phyloP scores from a whole-genome alignment of 2,797 vertebrate species.

The Cyprinodon diabolis region DNA sequence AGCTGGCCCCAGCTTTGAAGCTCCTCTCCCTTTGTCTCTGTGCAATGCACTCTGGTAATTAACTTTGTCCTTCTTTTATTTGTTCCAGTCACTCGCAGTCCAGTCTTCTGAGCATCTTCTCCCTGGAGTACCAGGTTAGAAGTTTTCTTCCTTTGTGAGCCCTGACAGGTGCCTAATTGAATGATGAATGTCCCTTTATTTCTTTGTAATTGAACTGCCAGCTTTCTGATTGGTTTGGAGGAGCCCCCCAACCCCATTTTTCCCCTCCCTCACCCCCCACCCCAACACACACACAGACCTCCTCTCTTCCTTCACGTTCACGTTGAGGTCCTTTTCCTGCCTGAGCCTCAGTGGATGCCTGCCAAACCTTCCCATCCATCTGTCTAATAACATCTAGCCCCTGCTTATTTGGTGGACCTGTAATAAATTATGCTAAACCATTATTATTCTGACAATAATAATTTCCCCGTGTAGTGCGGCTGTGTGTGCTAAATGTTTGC shows the following conservation, averaged over 20 bases:
- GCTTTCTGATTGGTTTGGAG: conserved; percentile 99
- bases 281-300: conserved; percentile 9
- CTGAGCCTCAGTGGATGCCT: conserved; percentile 97
- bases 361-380: conserved; percentile 99
- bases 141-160: conserved; percentile 99
- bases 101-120: conserved; percentile 99
- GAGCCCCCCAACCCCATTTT: conserved; percentile 82
- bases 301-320: conserved; percentile 70
- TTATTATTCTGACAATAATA: conserved; percentile 99
- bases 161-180: conserved; percentile 99
- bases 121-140: conserved; percentile 99
- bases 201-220: conserved; percentile 99
- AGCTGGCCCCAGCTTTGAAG: conserved; percentile 96
- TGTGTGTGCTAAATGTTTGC: conserved; percentile 99
- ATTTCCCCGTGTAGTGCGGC: conserved; percentile 99
- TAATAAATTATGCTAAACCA: conserved; percentile 99
- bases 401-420: conserved; percentile 99
- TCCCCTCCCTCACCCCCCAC: conserved; percentile 53
- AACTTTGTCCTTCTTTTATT: conserved; percentile 99
- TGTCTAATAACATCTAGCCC: conserved; percentile 99
- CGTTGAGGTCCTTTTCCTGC: conserved; percentile 85
- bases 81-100: conserved; percentile 99
- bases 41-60: conserved; percentile 99
- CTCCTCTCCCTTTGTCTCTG: conserved; percentile 96
- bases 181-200: conserved; percentile 99